A percentile compares a stretch with the other conserved stretches of the same genome.
Evolutionary conservation across 2,888 invertebrate species (phyloP).

Genomic region (Drosophila demipolita): DNA sequence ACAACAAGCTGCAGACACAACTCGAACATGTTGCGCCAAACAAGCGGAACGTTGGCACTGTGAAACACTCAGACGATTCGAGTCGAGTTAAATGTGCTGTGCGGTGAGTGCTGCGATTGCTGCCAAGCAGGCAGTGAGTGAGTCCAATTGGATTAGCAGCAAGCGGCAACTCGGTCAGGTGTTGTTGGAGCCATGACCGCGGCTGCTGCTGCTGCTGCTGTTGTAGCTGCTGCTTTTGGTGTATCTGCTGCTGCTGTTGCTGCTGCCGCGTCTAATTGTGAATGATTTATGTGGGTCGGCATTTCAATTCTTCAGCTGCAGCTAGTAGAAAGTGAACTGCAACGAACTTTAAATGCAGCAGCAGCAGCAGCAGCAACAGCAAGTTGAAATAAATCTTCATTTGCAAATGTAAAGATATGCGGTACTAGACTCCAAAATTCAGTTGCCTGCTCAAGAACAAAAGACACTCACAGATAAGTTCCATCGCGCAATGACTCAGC

Average conservation of each 20-base stretch:
- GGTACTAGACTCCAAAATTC: constrained; percentile 18
- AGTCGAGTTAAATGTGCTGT: background rate
- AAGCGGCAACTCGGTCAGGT: constrained; percentile 69
- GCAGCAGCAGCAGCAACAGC: constrained; percentile 12
- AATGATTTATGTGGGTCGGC: constrained; percentile 78
- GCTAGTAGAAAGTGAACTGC: constrained; percentile 63
- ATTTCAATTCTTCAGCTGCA: constrained; percentile 43
- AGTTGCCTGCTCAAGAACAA: constrained; percentile 26
- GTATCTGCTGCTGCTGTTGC: constrained; percentile 8
- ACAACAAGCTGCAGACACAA: constrained; percentile 2
- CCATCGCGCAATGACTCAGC: constrained; percentile 48
- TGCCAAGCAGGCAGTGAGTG: constrained; percentile 18
- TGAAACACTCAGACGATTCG: constrained; percentile 39
- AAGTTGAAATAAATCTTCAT: constrained; percentile 32
- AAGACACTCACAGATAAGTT: background rate
- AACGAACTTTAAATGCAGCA: constrained; percentile 25
- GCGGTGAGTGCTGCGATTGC: constrained; percentile 4
- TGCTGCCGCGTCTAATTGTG: constrained; percentile 75
- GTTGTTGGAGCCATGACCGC: constrained; percentile 68
- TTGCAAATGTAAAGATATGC: constrained; percentile 11
- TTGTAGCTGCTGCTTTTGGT: background rate
- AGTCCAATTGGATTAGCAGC: constrained; percentile 26
- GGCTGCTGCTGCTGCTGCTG: constrained; percentile 30
- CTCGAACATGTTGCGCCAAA: constrained; percentile 42
- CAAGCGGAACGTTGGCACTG: constrained; percentile 29